Base-by-base conservation (phyloP, 1,140 invertebrate species). In the Solen grandis region DNA sequence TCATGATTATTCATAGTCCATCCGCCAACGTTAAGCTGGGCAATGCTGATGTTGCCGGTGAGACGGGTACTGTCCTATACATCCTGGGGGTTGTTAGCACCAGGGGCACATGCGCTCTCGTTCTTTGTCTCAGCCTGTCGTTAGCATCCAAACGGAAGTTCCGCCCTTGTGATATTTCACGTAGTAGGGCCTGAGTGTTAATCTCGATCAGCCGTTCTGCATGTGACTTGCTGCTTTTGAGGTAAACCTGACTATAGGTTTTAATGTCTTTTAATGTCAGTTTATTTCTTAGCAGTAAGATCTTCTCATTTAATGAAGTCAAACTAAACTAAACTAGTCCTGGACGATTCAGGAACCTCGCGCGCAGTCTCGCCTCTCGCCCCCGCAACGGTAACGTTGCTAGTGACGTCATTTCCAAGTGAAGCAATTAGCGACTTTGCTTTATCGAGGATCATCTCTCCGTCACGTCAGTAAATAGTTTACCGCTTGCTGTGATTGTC, bases 141-240 rank as follows among this genome's bases (percentile, higher is more conserved):
- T n/a, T 25, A n/a, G 10, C n/a, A 25, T 19, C n/a, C 19, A 65
- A 16, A 16, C 62, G 31, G 2, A 65, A 29, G 27, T 38, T 38
- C 2, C 25, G 62, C 10, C 62, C 62, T 8, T 65, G 62, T 65
- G 62, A 36, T 5, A 65, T 16, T 22, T 65, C 13, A 38, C 62
- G 31, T 2, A 65, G 10, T 10, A 36, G 14, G 2, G 62, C 62
- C 35, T 36, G 16, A 16, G 62, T 38, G 33, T 65, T 65, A 16
- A 36, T 36, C n/a, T 65, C 62, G 2, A 65, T 65, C 14, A 65
- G 19, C 25, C 33, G 31, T 38, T 65, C 62, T 8, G 62, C 62
- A 38, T 65, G n/a, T 3, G 31, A 36, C 27, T 65, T 65, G 25
- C 62, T 36, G 31, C 62, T 65, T 25, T 65, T n/a, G n/a, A n/a